Evolutionary conservation across 2,113 vertebrate genomes (phyloP), one percentile per base, ranked within the genome.

Genomic region (Aldabrachelys gigantea): DNA sequence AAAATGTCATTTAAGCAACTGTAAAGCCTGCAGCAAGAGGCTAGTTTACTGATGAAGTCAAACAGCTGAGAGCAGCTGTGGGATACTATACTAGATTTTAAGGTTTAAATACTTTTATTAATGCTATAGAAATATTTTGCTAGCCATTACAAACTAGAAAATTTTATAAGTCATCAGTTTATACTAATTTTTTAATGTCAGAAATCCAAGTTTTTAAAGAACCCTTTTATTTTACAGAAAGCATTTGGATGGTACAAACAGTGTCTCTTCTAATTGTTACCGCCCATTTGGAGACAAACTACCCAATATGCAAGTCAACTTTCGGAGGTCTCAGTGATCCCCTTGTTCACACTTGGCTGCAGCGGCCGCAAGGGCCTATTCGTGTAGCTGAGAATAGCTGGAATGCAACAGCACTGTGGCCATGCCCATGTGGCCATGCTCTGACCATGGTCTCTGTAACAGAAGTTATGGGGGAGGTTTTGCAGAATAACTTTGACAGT

Each of bases 11-110:
- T 3, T 16, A 88, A 92, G 89, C 91, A 92, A 94, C 90, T 95
- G 94, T 41, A 47, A 88, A 92, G 80, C 89, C 79, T 75, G 87
- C 75, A 88, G 4, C 10, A 86, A 89, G 94, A 95, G 94, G 50
- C 56, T 91, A 52, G 27, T 75, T 56, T 89, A 78, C 52, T 89
- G 88, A 83, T 89, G 29, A 62, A 89, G n/a, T 50, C 4, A 87
- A 89, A 93, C 90, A 97, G 94, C 95, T 96, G 97, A 95, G 84
- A 82, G 87, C 96, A 97, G 95, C 96, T 97, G 91, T 95, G 90
- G 24, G 79, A 41, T 53, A 1, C 13, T 72, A 49, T 0, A 44
- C 25, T 35, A 49, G 80, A 56, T 22, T 19, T 6, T 62, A 91
- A 83, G 83, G 57, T 89, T 94, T 76, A 72, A 17, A 53, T 76